Evolutionary conservation across 2,113 vertebrate species (phyloP).

Genomic region (Phrynosoma platyrhinos): DNA sequence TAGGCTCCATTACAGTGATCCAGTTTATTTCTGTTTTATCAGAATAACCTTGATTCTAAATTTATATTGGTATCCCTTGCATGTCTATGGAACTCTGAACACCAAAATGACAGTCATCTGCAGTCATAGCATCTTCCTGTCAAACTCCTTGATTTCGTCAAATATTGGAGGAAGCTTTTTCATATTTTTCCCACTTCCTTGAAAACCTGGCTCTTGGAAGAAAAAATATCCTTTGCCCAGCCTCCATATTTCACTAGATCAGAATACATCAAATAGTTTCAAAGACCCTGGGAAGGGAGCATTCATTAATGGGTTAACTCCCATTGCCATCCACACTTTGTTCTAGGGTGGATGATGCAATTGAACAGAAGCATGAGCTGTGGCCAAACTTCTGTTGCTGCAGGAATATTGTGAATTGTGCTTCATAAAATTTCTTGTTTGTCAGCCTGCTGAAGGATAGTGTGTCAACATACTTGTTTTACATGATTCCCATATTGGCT

Average conservation of each 20-base stretch:
- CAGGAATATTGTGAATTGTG: neutral
- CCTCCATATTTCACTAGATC: neutral
- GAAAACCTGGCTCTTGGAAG: neutral
- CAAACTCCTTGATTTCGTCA: neutral
- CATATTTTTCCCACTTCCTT: neutral
- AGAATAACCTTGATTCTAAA: no score
- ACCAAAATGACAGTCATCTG: neutral
- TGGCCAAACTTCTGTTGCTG: neutral
- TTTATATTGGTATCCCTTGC: no score
- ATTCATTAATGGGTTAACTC: no score
- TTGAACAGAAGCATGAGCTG: neutral
- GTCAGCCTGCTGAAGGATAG: neutral
- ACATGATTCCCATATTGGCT: neutral
- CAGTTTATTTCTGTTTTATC: no score
- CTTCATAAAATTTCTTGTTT: neutral
- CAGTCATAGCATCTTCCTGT: no score
- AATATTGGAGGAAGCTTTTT: neutral
- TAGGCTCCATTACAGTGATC: no score
- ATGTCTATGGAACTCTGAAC: no score
- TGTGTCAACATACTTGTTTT: neutral
- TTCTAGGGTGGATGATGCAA: neutral
- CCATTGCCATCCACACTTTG: neutral
- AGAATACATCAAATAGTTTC: neutral
- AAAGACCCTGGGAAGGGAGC: no score
- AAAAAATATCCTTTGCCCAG: neutral